Evolutionary conservation across 1,140 invertebrate species (phyloP).

Genomic region (Diachasmimorpha longicaudata): DNA sequence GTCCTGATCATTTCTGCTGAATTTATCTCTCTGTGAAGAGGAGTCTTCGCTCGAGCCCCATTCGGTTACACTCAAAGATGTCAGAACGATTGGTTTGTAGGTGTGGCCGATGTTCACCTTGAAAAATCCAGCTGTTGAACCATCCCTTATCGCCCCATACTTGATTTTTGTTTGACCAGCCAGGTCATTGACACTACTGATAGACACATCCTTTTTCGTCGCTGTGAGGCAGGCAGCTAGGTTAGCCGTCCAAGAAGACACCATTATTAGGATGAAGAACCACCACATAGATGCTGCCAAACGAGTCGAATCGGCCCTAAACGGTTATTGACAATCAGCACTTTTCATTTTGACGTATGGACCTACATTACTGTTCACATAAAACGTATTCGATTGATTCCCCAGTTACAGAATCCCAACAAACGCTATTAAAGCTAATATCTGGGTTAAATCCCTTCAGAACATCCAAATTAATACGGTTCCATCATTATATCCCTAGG

Average conservation of each 20-base stretch:
- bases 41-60: not conserved
- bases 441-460: no score
- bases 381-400: no score
- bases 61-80: not conserved
- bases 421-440: no score
- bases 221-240: slow-evolving; percentile 93
- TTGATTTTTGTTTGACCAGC: slow-evolving; percentile 87
- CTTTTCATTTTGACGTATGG: no score
- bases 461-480: no score
- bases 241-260: slow-evolving; percentile 95
- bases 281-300: slow-evolving; percentile 90
- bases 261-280: slow-evolving; percentile 97
- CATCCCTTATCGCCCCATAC: slow-evolving; percentile 79
- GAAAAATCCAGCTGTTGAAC: slow-evolving; percentile 80
- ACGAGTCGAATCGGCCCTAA: slow-evolving; percentile 75
- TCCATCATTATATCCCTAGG: no score
- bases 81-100: not conserved
- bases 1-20: no score
- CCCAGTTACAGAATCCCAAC: no score
- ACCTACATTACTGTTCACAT: no score
- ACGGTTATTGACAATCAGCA: not conserved
- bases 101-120: slow-evolving; percentile 57
- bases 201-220: slow-evolving; percentile 81
- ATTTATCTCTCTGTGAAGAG: no score
- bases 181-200: slow-evolving; percentile 87